These are phyloP conservation scores for Belgica antarctica DNA, from an alignment of 2,888 invertebrate species.

Conservation along the genomic window DNA sequence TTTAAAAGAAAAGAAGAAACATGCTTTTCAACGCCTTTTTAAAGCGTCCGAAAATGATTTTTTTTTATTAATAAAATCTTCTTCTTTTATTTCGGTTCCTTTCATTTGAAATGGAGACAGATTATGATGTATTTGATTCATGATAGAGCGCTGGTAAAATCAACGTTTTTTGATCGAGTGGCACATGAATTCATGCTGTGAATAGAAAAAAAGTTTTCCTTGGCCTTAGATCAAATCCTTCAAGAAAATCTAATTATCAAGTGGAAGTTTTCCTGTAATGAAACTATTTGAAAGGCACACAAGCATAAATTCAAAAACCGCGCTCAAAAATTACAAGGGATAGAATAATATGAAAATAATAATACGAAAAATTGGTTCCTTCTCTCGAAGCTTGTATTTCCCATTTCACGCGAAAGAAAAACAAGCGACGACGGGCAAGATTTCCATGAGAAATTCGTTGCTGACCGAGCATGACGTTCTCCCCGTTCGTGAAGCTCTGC, in stretches of 20 bases:
- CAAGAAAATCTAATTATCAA: not conserved
- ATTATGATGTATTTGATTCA: conserved; percentile 35
- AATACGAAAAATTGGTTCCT: conserved; percentile 9
- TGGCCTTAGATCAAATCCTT: not conserved
- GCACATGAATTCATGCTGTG: not conserved
- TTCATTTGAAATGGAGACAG: conserved; percentile 29
- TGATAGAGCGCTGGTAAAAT: conserved; percentile 31
- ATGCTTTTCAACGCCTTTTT: conserved; percentile 32
- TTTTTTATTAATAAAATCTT: conserved; percentile 32
- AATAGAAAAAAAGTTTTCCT: not conserved
- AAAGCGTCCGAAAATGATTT: conserved; percentile 15
- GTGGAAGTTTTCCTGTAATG: not conserved
- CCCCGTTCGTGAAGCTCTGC: no score
- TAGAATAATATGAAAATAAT: no score
- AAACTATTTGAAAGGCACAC: not conserved
- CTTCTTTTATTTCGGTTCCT: not conserved
- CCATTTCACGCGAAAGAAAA: conserved; percentile 19
- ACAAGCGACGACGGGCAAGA: not conserved
- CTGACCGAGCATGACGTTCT: no score
- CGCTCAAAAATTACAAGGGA: conserved; percentile 39
- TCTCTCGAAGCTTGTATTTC: conserved; percentile 29
- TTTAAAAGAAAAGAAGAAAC: conserved; percentile 4
- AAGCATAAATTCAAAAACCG: conserved; percentile 17
- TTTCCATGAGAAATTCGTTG: not conserved
- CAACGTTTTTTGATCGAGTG: not conserved